A percentile compares a stretch with the other conserved stretches of the same genome.
Evolutionary conservation across 2,797 vertebrate species (phyloP).

Genomic region (Pipistrellus pygmaeus): DNA sequence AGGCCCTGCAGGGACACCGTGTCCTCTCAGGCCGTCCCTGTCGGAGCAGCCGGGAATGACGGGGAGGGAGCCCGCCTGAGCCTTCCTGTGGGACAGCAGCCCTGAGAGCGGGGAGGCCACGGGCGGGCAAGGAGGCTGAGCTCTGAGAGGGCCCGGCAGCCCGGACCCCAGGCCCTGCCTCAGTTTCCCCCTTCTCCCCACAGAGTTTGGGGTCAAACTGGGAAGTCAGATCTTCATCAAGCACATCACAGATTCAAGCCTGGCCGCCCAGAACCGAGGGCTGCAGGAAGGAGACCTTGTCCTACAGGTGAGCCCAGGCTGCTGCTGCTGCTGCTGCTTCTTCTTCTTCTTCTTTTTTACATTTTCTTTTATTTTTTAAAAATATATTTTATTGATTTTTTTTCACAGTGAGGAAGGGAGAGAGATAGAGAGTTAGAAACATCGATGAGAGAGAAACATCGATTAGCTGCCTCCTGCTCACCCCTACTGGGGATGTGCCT

Average conservation of each 20-base stretch:
- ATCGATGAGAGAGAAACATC: too few relatives aligned
- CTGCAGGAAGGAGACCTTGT: conserved; percentile 97
- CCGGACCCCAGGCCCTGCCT: background rate
- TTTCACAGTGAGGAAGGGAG: too few relatives aligned
- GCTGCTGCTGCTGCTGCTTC: too few relatives aligned
- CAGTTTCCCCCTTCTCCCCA: conserved; percentile 32
- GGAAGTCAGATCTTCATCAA: conserved; percentile 99
- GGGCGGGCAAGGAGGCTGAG: background rate
- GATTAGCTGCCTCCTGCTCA: too few relatives aligned
- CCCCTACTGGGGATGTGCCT: too few relatives aligned
- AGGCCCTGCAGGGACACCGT: background rate
- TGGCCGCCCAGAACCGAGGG: conserved; percentile 92
- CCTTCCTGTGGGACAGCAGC: background rate
- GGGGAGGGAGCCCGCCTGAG: background rate
- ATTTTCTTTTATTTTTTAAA: too few relatives aligned
- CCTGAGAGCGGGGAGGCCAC: background rate
- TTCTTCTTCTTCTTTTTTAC: too few relatives aligned
- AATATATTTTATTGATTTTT: too few relatives aligned
- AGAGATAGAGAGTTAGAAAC: too few relatives aligned
- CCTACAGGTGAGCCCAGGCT: conserved; percentile 90
- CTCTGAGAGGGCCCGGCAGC: background rate
- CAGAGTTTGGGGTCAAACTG: conserved; percentile 97
- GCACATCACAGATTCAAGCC: conserved; percentile 94
- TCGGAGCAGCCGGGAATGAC: background rate
- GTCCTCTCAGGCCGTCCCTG: background rate